These are phyloP conservation scores for Zonotrichia albicollis DNA, from an alignment of 2,797 vertebrate genomes.

Conservation along the genomic window DNA sequence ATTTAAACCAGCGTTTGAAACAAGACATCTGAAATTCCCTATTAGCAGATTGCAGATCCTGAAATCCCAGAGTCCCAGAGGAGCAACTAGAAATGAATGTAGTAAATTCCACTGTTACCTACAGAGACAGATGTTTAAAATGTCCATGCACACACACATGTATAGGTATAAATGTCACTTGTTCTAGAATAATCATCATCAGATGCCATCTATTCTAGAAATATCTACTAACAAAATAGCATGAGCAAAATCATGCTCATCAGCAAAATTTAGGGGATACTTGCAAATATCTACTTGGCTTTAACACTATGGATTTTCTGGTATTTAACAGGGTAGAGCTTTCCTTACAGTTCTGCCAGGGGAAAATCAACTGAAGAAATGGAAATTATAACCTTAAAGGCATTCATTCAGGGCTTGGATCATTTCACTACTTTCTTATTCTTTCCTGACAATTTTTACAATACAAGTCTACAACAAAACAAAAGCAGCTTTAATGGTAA, in stretches of 20 bases:
- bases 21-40: slow-evolving; percentile 13
- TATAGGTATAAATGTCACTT: background rate
- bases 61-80: background rate
- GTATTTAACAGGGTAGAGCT: background rate
- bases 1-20: slow-evolving; percentile 31
- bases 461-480: background rate
- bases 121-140: background rate
- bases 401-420: background rate
- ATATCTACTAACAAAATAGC: background rate
- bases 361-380: background rate
- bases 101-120: slow-evolving; percentile 10
- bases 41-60: background rate
- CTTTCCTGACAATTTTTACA: background rate
- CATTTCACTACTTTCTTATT: background rate
- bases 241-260: background rate
- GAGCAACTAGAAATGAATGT: background rate
- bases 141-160: background rate
- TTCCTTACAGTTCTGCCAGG: background rate
- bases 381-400: background rate
- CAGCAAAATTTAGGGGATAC: background rate
- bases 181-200: background rate
- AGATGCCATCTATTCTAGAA: background rate
- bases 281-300: background rate
- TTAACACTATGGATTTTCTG: background rate
- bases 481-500: background rate